Evolutionary conservation across 1,140 invertebrate genomes (phyloP).

Genomic region (Leptonema lineaticorne): DNA sequence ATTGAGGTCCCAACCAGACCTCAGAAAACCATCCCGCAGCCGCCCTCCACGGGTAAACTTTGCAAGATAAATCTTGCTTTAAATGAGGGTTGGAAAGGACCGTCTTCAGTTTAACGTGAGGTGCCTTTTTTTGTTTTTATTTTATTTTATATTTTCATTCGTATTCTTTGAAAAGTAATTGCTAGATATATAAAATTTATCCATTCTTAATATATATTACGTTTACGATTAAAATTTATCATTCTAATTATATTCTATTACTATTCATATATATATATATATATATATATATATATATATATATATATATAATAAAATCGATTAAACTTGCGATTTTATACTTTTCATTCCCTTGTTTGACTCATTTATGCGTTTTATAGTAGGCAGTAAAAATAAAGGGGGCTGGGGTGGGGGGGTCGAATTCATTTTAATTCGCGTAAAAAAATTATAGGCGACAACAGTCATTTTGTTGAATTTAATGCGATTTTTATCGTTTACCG

Average conservation of each 20-base stretch:
- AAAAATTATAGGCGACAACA: slow-evolving; percentile 33
- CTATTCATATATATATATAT: too few relatives aligned
- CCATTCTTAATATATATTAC: too few relatives aligned
- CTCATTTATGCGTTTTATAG: slow-evolving; percentile 41
- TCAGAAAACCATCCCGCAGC: neutral
- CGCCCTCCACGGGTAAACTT: slow-evolving; percentile 35
- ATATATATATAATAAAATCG: too few relatives aligned
- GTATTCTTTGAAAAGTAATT: too few relatives aligned
- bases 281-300: too few relatives aligned
- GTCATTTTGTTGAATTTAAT: slow-evolving; percentile 14
- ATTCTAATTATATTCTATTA: too few relatives aligned
- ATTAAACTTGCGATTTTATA: slow-evolving; percentile 29
- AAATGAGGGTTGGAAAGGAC: neutral
- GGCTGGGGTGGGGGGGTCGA: too few relatives aligned
- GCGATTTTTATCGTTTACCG: neutral
- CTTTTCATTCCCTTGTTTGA: slow-evolving; percentile 34
- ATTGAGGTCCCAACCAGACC: neutral
- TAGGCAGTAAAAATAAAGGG: slow-evolving; percentile 33
- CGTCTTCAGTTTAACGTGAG: slow-evolving; percentile 1
- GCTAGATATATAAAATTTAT: too few relatives aligned
- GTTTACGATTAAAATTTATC: too few relatives aligned
- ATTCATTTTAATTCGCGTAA: slow-evolving; percentile 39
- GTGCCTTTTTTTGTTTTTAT: too few relatives aligned
- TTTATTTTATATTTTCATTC: too few relatives aligned
- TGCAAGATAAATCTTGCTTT: slow-evolving; percentile 34